Evolutionary conservation across 2,888 invertebrate genomes (phyloP), one percentile per base, ranked within the genome.

Genomic region (Netelia fuscicornis): DNA sequence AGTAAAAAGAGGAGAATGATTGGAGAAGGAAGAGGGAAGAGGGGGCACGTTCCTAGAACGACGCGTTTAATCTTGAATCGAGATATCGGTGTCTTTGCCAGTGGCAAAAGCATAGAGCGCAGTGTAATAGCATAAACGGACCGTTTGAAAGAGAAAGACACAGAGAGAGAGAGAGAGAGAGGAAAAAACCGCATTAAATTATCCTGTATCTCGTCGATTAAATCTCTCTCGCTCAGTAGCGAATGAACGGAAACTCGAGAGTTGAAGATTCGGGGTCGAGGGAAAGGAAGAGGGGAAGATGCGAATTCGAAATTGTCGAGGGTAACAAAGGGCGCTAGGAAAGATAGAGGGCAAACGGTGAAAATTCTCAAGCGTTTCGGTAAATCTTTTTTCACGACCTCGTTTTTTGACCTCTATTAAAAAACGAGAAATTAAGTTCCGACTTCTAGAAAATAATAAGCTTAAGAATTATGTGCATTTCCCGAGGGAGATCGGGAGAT

Each of bases 131-230:
- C 78, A 60, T 60, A 48, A 75, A 71, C 58, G 78, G 62, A 82
- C 52, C 37, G 30, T 56, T 67, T 62, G 68, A 65, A 52, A n/a
- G 68, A 20, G 37, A 37, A 68, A 52, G 20, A n/a, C 8, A 67
- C 37, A 62, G 52, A 11, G 37, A 60, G 37, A 58, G 62, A 60
- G 70, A 48, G 67, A 80, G 52, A 58, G 48, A 17, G 17, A 67
- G 74, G n/a, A n/a, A 37, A 80, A 84, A 79, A 83, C 80, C 80
- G 83, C 86, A 86, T 88, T 88, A 88, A 87, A 88, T 84, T 83
- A 60, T 76, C 58, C 84, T 85, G 78, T 87, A 87, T 89, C 87
- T 88, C 81, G 86, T 60, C 84, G 81, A 86, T 89, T 88, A 85
- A 86, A 89, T 88, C 87, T 88, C 87, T 88, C 85, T 84, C 74